Evolutionary conservation across 2,797 vertebrate species (phyloP).

Genomic region (Atherinosoma microstoma): DNA sequence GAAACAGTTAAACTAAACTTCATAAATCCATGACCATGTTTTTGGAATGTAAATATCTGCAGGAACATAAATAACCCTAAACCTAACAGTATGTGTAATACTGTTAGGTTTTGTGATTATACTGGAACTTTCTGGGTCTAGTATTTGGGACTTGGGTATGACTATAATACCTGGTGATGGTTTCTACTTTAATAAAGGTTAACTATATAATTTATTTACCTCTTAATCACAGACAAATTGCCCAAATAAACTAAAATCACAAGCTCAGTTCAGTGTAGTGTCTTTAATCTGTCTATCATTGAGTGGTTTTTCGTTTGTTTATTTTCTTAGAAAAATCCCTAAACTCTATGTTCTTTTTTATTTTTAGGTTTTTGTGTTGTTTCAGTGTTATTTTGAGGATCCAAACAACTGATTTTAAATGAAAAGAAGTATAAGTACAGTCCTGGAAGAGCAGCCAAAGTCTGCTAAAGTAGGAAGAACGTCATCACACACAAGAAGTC

Average conservation of each 20-base stretch:
- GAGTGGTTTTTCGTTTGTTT: slow-evolving; percentile 4
- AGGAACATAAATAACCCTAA: background rate
- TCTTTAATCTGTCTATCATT: slow-evolving; percentile 12
- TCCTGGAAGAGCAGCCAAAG: background rate
- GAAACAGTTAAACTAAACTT: background rate
- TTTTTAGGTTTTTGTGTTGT: slow-evolving; percentile 29
- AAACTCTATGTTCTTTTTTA: slow-evolving; percentile 4
- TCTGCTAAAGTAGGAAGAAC: slow-evolving; percentile 12
- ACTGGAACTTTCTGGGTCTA: background rate
- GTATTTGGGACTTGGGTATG: background rate
- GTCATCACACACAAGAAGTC: slow-evolving; percentile 22
- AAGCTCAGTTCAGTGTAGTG: background rate
- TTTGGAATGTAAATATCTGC: background rate
- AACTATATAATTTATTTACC: background rate
- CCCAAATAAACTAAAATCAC: slow-evolving; percentile 2
- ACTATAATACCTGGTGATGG: background rate
- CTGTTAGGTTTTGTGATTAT: background rate
- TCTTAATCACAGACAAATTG: background rate
- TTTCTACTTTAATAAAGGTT: background rate
- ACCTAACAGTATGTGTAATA: too few species aligned
- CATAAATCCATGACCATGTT: background rate
- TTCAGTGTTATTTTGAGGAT: slow-evolving; percentile 11
- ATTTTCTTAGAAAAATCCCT: slow-evolving; percentile 16
- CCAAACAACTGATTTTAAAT: slow-evolving; percentile 54
- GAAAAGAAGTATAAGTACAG: slow-evolving; percentile 25